These are phyloP conservation scores for Sarcophaga rosellei DNA, from an alignment of 2,888 invertebrate genomes.

Conservation along the genomic window DNA sequence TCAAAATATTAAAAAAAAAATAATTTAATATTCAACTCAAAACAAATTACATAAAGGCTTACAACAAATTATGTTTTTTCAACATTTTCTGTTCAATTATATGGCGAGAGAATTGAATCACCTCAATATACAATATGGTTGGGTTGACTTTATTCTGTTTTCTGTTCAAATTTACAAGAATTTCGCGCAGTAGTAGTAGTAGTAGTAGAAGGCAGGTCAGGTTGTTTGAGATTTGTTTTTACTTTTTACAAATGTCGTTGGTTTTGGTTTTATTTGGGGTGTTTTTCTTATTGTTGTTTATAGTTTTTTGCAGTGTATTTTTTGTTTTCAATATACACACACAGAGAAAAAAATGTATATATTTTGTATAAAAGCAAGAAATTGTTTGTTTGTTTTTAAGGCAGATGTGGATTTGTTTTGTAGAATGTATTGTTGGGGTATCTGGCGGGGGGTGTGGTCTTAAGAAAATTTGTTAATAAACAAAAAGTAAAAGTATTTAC, in stretches of 20 bases:
- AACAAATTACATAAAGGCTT: constrained; percentile 61
- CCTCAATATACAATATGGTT: constrained; percentile 66
- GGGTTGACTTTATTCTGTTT: constrained; percentile 48
- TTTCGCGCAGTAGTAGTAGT: constrained; percentile 40
- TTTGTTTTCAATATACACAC: constrained; percentile 44
- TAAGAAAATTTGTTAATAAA: constrained; percentile 2
- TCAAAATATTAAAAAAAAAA: constrained; percentile 65
- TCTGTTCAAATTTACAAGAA: constrained; percentile 63
- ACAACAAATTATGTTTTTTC: constrained; percentile 54
- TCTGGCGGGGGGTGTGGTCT: constrained; percentile 15
- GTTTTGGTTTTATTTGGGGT: constrained; percentile 40
- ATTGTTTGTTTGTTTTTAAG: constrained; percentile 23
- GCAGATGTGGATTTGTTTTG: too few species aligned
- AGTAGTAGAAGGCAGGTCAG: constrained; percentile 66
- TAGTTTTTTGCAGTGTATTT: constrained; percentile 33
- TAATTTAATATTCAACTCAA: constrained; percentile 68
- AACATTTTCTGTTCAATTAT: background rate
- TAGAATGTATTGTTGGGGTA: constrained; percentile 24
- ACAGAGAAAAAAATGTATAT: constrained; percentile 57
- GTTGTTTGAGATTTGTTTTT: constrained; percentile 69
- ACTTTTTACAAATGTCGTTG: constrained; percentile 65
- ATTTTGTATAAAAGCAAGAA: constrained; percentile 56
- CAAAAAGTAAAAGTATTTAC: constrained; percentile 51
- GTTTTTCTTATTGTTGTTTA: constrained; percentile 19
- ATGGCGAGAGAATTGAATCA: constrained; percentile 72